A percentile compares a stretch with the other conserved stretches of the same genome.
Conservation (phyloP, 2,113 vertebrate genomes). For the Barnardius zonarius region DNA sequence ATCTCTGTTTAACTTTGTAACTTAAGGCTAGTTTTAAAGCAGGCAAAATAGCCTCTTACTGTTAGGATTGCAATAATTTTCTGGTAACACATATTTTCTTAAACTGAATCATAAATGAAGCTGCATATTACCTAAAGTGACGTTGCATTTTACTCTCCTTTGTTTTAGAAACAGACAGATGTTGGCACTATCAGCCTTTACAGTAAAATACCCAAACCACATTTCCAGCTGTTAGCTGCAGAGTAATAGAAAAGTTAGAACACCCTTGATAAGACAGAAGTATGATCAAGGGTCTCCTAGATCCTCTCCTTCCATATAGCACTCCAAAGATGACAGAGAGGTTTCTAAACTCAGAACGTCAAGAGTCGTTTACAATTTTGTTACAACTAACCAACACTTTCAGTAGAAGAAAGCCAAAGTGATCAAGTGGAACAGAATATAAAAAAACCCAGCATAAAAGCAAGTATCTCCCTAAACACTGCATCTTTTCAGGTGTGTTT, state of each 20-base stretch:
- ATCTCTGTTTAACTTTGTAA: neutral
- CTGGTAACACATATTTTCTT: neutral
- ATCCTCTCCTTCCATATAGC: neutral
- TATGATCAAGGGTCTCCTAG: neutral
- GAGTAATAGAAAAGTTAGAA: neutral
- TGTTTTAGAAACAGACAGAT: neutral
- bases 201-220: neutral
- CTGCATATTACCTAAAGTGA: neutral
- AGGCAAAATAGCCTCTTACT: neutral
- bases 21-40: neutral
- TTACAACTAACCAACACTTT: neutral
- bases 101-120: neutral
- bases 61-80: neutral
- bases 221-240: neutral
- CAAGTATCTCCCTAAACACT: neutral
- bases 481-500: neutral
- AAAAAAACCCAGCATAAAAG: neutral
- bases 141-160: neutral
- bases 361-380: neutral
- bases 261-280: neutral
- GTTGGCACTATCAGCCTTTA: neutral
- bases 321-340: neutral
- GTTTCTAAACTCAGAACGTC: neutral
- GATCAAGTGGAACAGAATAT: neutral
- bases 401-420: neutral